These are phyloP conservation scores for Alces alces DNA, from an alignment of 2,113 vertebrate genomes.

Conservation along the genomic window DNA sequence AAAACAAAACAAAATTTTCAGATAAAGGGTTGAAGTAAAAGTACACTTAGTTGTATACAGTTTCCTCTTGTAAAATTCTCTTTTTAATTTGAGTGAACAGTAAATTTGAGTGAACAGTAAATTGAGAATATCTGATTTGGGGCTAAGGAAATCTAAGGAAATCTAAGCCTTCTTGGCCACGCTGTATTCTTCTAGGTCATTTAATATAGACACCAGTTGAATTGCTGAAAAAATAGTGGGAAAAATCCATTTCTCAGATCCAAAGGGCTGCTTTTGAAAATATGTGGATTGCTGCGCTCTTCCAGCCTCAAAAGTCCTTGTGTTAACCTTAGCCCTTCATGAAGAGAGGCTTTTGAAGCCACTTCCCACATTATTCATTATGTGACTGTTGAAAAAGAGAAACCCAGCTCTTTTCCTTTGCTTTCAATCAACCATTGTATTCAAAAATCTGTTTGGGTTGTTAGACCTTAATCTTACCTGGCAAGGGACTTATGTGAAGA, in stretches of 20 bases:
- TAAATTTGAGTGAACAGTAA: not conserved
- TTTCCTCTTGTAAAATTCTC: not conserved
- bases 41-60: not conserved
- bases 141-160: not conserved
- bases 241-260: not conserved
- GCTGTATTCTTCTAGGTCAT: not conserved
- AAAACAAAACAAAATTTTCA: not conserved
- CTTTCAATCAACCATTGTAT: not conserved
- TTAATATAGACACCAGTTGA: not conserved
- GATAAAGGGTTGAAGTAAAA: not conserved
- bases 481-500: not conserved
- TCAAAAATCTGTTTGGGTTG: not conserved
- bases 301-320: not conserved
- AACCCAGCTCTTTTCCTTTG: not conserved
- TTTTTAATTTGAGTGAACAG: not conserved
- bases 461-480: not conserved
- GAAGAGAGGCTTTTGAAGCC: not conserved
- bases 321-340: not conserved
- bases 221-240: not conserved
- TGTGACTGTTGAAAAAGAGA: not conserved
- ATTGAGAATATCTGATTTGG: not conserved
- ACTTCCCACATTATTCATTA: not conserved
- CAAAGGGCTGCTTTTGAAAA: not conserved
- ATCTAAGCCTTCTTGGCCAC: not conserved
- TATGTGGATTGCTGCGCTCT: not conserved